These are phyloP conservation scores for Tiliqua scincoides DNA, from an alignment of 2,113 vertebrate genomes.

Conservation along the genomic window DNA sequence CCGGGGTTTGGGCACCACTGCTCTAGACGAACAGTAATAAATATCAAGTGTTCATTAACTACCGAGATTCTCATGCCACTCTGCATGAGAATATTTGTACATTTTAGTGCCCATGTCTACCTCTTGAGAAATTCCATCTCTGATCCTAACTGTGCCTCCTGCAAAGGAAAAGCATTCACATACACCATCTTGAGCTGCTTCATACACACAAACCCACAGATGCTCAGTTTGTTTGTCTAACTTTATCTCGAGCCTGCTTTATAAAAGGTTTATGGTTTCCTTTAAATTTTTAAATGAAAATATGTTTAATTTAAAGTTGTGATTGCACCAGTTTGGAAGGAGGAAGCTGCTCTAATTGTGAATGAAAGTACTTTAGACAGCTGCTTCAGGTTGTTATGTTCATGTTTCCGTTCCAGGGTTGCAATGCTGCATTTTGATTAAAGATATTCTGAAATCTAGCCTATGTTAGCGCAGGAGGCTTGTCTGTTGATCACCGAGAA, in stretches of 20 bases:
- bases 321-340: neutral
- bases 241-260: constrained; percentile 14
- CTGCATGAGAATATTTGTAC: too few species aligned
- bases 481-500: neutral
- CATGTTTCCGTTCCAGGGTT: neutral
- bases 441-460: neutral
- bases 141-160: neutral
- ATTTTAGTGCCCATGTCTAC: too few species aligned
- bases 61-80: too few species aligned
- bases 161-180: neutral
- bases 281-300: constrained; percentile 27
- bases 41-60: too few species aligned
- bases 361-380: constrained; percentile 24
- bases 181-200: neutral
- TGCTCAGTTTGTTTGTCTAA: neutral
- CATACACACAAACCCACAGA: neutral
- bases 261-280: constrained; percentile 31
- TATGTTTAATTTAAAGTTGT: constrained; percentile 26
- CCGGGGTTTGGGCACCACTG: too few species aligned
- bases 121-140: too few species aligned
- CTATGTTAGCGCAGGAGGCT: neutral
- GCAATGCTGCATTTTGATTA: neutral
- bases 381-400: constrained; percentile 27
- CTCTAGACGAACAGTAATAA: too few species aligned
- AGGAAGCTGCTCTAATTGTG: constrained; percentile 11